A percentile compares a stretch with the other conserved stretches of the same genome.
phyloP scores from a whole-genome alignment of 2,113 vertebrate species.

The Brachyistius frenatus region DNA sequence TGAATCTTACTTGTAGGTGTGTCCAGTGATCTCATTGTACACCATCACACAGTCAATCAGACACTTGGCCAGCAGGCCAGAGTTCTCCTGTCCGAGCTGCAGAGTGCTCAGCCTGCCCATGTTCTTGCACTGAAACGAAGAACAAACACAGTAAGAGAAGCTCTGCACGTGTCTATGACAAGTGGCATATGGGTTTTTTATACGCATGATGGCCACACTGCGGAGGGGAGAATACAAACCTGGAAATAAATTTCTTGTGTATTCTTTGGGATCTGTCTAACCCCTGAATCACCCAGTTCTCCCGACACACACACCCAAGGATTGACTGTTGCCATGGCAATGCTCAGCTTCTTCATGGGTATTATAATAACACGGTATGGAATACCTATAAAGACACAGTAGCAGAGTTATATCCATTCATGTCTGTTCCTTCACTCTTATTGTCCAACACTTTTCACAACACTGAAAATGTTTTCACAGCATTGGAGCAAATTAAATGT shows the following conservation, averaged over 20 bases:
- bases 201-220: neutral
- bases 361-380: slow-evolving; percentile 95
- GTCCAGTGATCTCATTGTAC: slow-evolving; percentile 97
- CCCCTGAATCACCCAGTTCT: slow-evolving; percentile 94
- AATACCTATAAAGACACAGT: slow-evolving; percentile 85
- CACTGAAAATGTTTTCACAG: neutral
- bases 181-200: neutral
- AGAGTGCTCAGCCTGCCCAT: slow-evolving; percentile 95
- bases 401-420: neutral
- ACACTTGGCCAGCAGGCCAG: slow-evolving; percentile 97
- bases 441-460: slow-evolving; percentile 1
- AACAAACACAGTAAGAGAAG: slow-evolving; percentile 12
- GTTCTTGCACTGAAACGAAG: slow-evolving; percentile 91
- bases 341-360: slow-evolving; percentile 98
- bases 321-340: slow-evolving; percentile 94
- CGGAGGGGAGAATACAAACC: slow-evolving; percentile 80
- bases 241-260: slow-evolving; percentile 97
- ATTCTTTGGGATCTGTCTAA: slow-evolving; percentile 95
- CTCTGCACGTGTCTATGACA: neutral
- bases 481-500: neutral
- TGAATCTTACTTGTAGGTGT: slow-evolving; percentile 93
- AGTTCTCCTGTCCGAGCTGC: slow-evolving; percentile 98
- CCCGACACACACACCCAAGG: slow-evolving; percentile 97
- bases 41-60: slow-evolving; percentile 98
- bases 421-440: neutral